phyloP scores from a whole-genome alignment of 2,888 invertebrate genomes.

The Entomobrya proxima region DNA sequence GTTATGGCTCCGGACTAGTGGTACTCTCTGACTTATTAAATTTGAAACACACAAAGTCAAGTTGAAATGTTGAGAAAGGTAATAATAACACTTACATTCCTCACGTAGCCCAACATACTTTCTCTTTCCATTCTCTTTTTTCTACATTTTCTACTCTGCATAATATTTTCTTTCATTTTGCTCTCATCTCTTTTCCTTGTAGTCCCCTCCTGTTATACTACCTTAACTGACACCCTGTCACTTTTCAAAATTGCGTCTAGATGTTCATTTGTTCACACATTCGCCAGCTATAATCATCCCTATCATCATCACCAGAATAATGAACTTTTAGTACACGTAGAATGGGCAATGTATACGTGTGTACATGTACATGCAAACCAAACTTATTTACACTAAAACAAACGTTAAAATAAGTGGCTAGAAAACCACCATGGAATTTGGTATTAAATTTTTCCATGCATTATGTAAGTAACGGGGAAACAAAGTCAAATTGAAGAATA shows the following conservation, averaged over 20 bases:
- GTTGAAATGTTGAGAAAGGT: background rate
- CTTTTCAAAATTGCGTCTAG: constrained; percentile 44
- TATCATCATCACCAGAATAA: constrained; percentile 6
- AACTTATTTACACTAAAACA: constrained; percentile 17
- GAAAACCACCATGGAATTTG: constrained; percentile 17
- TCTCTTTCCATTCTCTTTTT: background rate
- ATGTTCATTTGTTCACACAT: background rate
- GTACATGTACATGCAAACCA: background rate
- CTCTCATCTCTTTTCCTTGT: background rate
- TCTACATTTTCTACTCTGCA: background rate
- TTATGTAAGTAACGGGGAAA: background rate
- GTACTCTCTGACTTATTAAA: background rate
- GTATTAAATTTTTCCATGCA: constrained; percentile 13
- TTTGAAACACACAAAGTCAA: background rate
- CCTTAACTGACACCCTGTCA: constrained; percentile 4
- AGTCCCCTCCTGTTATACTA: constrained; percentile 4
- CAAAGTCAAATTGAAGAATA: constrained; percentile 31
- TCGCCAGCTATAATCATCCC: constrained; percentile 19
- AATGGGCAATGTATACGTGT: background rate
- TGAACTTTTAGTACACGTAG: constrained; percentile 12
- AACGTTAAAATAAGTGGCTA: background rate
- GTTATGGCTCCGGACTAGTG: no score
- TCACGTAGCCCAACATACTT: background rate
- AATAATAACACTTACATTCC: background rate
- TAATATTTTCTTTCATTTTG: background rate